These are phyloP conservation scores for Sitta europaea DNA, from an alignment of 2,113 vertebrate species.

Conservation along the genomic window DNA sequence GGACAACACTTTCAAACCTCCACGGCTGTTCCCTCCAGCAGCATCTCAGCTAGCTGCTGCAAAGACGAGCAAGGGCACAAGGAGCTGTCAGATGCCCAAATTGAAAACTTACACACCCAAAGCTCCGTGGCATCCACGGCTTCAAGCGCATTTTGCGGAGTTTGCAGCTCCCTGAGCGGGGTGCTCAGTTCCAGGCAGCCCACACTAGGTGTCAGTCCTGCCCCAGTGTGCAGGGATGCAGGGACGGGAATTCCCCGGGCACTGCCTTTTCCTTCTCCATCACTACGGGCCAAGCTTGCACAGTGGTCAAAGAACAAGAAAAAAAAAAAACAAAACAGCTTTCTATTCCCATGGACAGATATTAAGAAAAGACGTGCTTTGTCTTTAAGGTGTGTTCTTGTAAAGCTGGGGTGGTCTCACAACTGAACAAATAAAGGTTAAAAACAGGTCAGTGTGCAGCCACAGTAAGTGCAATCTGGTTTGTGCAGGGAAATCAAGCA, in stretches of 20 bases:
- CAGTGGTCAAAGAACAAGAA: neutral
- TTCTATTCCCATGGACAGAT: rapidly evolving
- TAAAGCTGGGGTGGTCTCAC: neutral
- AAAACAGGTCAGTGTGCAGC: rapidly evolving
- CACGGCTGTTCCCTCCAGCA: neutral
- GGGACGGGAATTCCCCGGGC: rapidly evolving
- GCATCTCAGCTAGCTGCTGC: neutral
- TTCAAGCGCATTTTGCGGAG: neutral
- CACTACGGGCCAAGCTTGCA: rapidly evolving
- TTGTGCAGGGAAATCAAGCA: neutral
- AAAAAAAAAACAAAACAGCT: rapidly evolving
- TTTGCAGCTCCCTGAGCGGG: neutral
- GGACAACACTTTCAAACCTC: neutral
- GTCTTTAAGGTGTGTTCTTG: neutral
- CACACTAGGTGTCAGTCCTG: conserved; percentile 38
- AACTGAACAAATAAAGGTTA: neutral
- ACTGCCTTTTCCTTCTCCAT: rapidly evolving
- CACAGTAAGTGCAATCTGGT: neutral
- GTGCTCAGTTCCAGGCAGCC: neutral
- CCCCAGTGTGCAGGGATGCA: neutral
- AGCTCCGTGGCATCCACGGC: rapidly evolving
- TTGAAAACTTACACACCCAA: rapidly evolving
- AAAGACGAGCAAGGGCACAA: neutral
- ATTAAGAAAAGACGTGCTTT: rapidly evolving
- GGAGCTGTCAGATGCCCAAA: neutral